phyloP scores from a whole-genome alignment of 2,113 vertebrate species.

The Danio rerio region DNA sequence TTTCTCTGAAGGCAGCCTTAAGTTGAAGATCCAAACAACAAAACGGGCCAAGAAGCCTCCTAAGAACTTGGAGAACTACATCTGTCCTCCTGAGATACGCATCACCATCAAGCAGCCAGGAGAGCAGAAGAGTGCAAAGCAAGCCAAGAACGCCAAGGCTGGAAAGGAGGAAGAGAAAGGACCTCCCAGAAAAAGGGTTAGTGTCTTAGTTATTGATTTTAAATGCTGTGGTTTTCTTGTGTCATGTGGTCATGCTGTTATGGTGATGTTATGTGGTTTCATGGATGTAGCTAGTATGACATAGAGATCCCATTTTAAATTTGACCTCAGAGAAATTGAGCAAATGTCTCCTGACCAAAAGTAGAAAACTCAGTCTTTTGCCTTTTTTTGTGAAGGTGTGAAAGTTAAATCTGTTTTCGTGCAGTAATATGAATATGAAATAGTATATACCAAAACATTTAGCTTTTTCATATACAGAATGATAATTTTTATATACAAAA shows the following conservation, averaged over 20 bases:
- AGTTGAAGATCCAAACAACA: slow-evolving; percentile 98
- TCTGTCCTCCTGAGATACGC: slow-evolving; percentile 97
- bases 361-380: not conserved
- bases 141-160: slow-evolving; percentile 82
- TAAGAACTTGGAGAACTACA: slow-evolving; percentile 98
- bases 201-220: slow-evolving; percentile 29
- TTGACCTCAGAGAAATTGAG: not conserved
- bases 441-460: not conserved
- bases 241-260: not conserved
- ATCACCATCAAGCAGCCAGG: slow-evolving; percentile 95
- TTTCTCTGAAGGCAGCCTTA: slow-evolving; percentile 96
- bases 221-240: not conserved
- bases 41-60: slow-evolving; percentile 98
- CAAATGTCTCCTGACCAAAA: not conserved
- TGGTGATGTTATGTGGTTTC: not conserved
- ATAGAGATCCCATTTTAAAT: not conserved
- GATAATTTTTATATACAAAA: not conserved
- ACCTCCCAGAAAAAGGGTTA: slow-evolving; percentile 93
- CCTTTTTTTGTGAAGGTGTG: not conserved
- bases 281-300: not conserved
- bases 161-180: slow-evolving; percentile 89
- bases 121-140: slow-evolving; percentile 84
- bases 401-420: not conserved
- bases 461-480: not conserved
- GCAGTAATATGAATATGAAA: not conserved